Conservation (phyloP, 1,140 invertebrate genomes). For the Drosophila teissieri region DNA sequence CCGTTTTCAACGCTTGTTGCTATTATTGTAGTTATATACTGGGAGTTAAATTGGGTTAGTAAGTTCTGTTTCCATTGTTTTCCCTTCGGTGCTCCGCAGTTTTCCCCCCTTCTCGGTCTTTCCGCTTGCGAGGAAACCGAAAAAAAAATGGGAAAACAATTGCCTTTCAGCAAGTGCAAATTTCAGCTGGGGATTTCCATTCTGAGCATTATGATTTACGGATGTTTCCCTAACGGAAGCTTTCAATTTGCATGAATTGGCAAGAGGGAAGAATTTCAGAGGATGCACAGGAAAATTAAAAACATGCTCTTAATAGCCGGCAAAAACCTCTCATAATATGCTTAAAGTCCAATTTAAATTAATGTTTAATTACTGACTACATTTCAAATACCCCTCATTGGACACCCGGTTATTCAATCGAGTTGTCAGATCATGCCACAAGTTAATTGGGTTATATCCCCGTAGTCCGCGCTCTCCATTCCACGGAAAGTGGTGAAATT, state of each 20-base stretch:
- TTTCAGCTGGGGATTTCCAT: slow-evolving; percentile 40
- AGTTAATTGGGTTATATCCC: slow-evolving; percentile 34
- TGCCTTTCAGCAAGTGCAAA: slow-evolving; percentile 54
- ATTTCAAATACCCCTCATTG: not conserved
- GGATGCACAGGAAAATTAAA: not conserved
- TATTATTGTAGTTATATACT: slow-evolving; percentile 46
- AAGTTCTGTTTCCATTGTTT: slow-evolving; percentile 70
- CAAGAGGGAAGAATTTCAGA: slow-evolving; percentile 11
- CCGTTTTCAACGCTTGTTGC: slow-evolving; percentile 42
- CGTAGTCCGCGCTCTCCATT: slow-evolving; percentile 4
- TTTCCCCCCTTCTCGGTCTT: slow-evolving; percentile 22
- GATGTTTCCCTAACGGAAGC: slow-evolving; percentile 16
- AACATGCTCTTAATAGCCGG: not conserved
- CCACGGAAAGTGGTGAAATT: slow-evolving; percentile 26
- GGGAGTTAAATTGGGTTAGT: slow-evolving; percentile 72
- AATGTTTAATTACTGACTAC: not conserved
- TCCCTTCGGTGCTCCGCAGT: slow-evolving; percentile 9
- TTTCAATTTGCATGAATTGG: slow-evolving; percentile 47
- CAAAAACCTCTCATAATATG: not conserved
- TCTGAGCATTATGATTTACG: slow-evolving; percentile 38
- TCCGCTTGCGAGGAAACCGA: slow-evolving; percentile 5
- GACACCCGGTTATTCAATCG: not conserved
- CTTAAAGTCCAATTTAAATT: too few relatives aligned
- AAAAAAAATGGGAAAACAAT: slow-evolving; percentile 36
- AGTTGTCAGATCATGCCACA: slow-evolving; percentile 18